Conservation (phyloP, 2,113 vertebrate species). For the Scytalopus superciliaris region DNA sequence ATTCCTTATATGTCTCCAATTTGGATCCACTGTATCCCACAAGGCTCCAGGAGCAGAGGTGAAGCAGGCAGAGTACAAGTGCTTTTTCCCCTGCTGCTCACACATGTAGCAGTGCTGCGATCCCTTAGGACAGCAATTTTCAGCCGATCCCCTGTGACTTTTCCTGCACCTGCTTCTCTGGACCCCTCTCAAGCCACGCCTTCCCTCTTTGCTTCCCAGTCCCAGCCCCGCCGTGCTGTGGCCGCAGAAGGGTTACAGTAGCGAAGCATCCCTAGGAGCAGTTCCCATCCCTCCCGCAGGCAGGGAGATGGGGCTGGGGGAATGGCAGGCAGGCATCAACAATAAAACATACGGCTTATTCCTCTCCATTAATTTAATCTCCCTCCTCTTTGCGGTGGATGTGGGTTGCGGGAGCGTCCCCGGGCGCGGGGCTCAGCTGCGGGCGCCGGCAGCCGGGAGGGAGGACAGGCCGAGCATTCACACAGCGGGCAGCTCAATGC, state of each 20-base stretch:
- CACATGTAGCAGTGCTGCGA: fast-evolving
- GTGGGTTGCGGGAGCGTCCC: slow-evolving; percentile 15
- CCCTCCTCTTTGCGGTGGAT: background rate
- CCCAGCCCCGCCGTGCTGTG: background rate
- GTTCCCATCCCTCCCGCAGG: background rate
- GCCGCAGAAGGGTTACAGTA: background rate
- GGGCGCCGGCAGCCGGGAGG: slow-evolving; percentile 56
- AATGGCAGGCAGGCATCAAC: background rate
- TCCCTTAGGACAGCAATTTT: background rate
- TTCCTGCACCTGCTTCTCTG: background rate
- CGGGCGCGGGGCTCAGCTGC: slow-evolving; percentile 75
- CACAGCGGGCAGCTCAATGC: slow-evolving; percentile 72
- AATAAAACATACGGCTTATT: background rate
- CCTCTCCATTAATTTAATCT: background rate
- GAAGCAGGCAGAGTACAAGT: fast-evolving
- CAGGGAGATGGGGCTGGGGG: background rate
- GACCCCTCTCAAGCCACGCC: no score
- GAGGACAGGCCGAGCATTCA: slow-evolving; percentile 77
- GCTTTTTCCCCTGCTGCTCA: no score
- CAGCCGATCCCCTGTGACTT: background rate
- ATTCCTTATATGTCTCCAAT: background rate
- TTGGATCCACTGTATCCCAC: background rate
- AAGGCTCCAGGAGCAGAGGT: background rate
- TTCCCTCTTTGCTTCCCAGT: background rate
- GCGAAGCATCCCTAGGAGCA: background rate